Evolutionary conservation across 1,140 invertebrate genomes (phyloP), one percentile per base, ranked within the genome.

Genomic region (Euschistus heros): DNA sequence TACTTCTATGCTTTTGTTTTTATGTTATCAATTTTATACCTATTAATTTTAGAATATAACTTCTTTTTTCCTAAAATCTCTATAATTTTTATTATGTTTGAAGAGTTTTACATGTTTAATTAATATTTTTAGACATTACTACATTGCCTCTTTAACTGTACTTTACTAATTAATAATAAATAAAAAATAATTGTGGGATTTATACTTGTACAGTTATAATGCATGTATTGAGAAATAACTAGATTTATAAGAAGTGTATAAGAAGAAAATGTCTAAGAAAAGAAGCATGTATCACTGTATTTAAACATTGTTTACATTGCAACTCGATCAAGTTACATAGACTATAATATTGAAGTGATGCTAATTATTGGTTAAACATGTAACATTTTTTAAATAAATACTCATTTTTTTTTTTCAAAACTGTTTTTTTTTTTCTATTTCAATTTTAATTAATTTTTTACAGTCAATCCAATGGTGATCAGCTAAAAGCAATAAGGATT

Each of bases 61-160:
- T 37, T 37, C 8, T 10, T 37, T 37, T 37, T 37, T 13, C 33
- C 33, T 10, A 37, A 13, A 13, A 37, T 37, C 10, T 37, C 33
- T 37, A 37, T 37, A 37, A 6, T 37, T 37, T 13, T 10, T n/a
- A n/a, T n/a, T 37, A 37, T 10, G 8, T 37, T 37, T 37, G 33
- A 37, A 37, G 13, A 10, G 33, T 37, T 22, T 22, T 50, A 50
- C 47, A 50, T 50, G 47, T 50, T 50, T 50, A 50, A 50, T 50
- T 57, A 57, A 24, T 57, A 20, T 37, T 57, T 57, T 15, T 57
- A 24, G 1, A 24, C 54, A 57, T 24, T 26, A 57, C 54, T 22
- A 57, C 54, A 57, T 57, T 57, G 54, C 54, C 24, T 57, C 18
- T 24, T 50, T 17, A 57, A 57, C n/a, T 57, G 54, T 57, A 57